phyloP scores from a whole-genome alignment of 2,888 invertebrate genomes.

The Latrodectus hesperus region DNA sequence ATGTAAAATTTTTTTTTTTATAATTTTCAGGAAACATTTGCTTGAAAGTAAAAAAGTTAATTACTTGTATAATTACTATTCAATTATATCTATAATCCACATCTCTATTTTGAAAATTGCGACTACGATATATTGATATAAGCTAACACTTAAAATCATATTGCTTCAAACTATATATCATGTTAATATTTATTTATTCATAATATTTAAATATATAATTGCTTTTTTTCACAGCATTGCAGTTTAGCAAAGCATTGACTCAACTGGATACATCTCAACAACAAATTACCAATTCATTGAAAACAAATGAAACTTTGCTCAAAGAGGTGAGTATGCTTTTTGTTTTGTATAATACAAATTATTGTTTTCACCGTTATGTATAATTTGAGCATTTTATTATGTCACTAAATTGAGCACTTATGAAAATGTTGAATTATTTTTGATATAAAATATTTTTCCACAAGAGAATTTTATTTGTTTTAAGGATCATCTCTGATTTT shows the following conservation, averaged over 20 bases:
- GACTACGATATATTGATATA: not conserved
- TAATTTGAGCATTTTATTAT: not conserved
- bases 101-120: not conserved
- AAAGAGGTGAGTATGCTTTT: slow-evolving; percentile 78
- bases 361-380: not conserved
- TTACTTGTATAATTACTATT: not conserved
- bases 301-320: slow-evolving; percentile 87
- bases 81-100: not conserved
- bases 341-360: not conserved
- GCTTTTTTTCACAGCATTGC: slow-evolving; percentile 80
- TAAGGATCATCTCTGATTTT: not conserved
- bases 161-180: not conserved
- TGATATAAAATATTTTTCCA: not conserved
- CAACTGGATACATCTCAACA: slow-evolving; percentile 86
- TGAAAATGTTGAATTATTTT: not conserved
- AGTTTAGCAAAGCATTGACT: slow-evolving; percentile 88
- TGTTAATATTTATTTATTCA: not conserved
- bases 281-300: slow-evolving; percentile 82
- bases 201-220: not conserved
- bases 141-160: not conserved
- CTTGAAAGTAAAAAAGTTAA: too few species aligned
- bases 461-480: not conserved
- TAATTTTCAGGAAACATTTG: too few species aligned
- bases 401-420: not conserved
- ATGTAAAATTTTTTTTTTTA: too few species aligned